Base-by-base conservation (phyloP, 2,888 invertebrate species). In the Gerosis bhagava region DNA sequence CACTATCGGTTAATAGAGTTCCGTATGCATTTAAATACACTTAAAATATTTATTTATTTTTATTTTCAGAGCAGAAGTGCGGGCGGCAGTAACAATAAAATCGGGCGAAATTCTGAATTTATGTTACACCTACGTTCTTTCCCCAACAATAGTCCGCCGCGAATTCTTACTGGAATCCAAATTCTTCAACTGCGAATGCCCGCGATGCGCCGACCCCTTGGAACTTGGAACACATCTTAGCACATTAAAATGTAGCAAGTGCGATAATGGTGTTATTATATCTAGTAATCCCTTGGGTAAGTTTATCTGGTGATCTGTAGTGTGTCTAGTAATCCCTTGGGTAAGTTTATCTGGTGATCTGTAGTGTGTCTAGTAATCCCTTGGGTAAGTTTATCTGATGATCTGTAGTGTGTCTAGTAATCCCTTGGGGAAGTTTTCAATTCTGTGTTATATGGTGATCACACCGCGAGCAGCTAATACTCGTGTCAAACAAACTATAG, bases 141-240 rank as follows among this genome's bases (percentile, higher is more conserved):
- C 93, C 44, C 95, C 94, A 0, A 96, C 96, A 0, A 66, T 93
- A 8, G 77, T 92, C 24, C 90, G 97, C 0, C 90, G 95, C 34
- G 91, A 92, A 54, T 92, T 92, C 68, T 82, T 97, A 2, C 82
- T 89, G 41, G 91, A 93, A 63, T 93, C 95, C 17, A 96, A 96
- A 87, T 94, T 93, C 77, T 97, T 97, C 73, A 89, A 90, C 11
- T 97, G 96, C 73, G 90, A 89, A 19, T 97, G 96, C 61, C 64
- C 80, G 2, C 90, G 96, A 40, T 97, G 96, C 67, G 81, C 90
- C 1, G 96, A 96, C 74, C 94, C 95, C 6, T 94, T 93, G 0
- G 97, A 97, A 70, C 76, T 96, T 32, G 94, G 93, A 5, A 95
- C 96, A 0, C 92, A 95, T 65, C 90, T 95, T 67, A 94, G 96